Evolutionary conservation across 1,140 invertebrate genomes (phyloP), one percentile per base, ranked within the genome.

Genomic region (Drosophila triauraria): DNA sequence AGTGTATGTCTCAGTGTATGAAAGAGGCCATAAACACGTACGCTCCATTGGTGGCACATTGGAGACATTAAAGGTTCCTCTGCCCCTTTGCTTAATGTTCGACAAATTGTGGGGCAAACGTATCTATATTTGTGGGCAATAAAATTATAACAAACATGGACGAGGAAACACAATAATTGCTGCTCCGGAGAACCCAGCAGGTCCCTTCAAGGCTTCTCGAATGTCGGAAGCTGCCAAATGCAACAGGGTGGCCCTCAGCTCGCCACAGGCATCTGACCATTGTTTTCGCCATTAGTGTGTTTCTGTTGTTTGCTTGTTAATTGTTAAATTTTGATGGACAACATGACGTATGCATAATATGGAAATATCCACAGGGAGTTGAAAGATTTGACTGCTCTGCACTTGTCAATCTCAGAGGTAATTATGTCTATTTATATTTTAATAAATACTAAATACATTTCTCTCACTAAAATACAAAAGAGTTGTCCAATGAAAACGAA

Each of bases 21-120:
- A 23, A 38, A 27, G 8, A 71, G 42, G 17, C 70, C 54, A 76
- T 86, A 79, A 76, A 67, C 82, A 86, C 82, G 82, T 86, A 76
- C 69, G 54, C 42, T 50, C 48, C 83, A 79, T 79, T 86, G 74
- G 70, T 72, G 64, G 65, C 59, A 85, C 75, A 85, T 86, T 82
- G 70, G 68, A 85, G 44, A 35, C 67, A 71, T 72, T 72, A 72
- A 43, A 38, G 10, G 44, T 27, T 30, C 10, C 25, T 30, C 32
- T 15, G 23, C 27, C 32, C 27, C 32, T 35, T 15, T 38, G 20
- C 53, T 53, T 32, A 47, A 25, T 79, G 74, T 75, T 70, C 38
- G 63, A 85, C 82, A 85, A 85, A 74, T 86, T 78, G 67, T 44
- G 25, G 23, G 38, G 63, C 51, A 59, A 74, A 74, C 60, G 30